Evolutionary conservation across 2,797 vertebrate species (phyloP).

Genomic region (Sebastes goodei): DNA sequence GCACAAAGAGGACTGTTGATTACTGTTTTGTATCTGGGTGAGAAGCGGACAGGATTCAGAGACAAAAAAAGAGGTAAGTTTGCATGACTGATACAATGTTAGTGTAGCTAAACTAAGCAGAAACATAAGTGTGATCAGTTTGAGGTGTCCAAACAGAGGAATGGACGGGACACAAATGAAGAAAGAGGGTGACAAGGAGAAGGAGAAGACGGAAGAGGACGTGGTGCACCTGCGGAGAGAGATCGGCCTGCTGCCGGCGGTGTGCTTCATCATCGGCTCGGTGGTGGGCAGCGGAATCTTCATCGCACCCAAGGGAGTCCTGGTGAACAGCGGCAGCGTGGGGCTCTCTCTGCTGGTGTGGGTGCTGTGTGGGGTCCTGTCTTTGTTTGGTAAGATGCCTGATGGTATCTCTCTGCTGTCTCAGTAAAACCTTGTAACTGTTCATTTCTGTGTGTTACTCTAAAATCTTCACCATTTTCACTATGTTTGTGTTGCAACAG

Average conservation of each 20-base stretch:
- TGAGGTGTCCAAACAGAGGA: neutral
- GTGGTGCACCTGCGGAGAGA: conserved; percentile 82
- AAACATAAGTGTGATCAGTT: neutral
- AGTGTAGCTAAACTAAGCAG: too few species aligned
- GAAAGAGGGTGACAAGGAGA: neutral
- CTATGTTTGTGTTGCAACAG: neutral
- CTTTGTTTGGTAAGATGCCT: conserved; percentile 81
- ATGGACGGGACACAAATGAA: conserved; percentile 39
- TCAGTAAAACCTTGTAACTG: neutral
- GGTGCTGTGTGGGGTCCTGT: conserved; percentile 86
- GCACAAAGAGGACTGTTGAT: neutral
- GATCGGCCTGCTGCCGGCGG: conserved; percentile 84
- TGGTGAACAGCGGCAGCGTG: conserved; percentile 88
- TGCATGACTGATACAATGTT: neutral
- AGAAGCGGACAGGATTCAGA: neutral
- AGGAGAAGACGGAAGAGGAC: conserved; percentile 41
- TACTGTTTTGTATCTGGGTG: neutral
- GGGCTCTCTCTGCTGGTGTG: conserved; percentile 88
- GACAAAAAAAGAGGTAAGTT: neutral
- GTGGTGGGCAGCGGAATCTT: conserved; percentile 93
- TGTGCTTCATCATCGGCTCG: conserved; percentile 85
- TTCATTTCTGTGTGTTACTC: neutral
- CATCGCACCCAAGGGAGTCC: conserved; percentile 89
- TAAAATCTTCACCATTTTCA: neutral
- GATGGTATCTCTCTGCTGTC: neutral